Conservation (phyloP, 2,888 invertebrate genomes). For the Scotopteryx bipunctaria region DNA sequence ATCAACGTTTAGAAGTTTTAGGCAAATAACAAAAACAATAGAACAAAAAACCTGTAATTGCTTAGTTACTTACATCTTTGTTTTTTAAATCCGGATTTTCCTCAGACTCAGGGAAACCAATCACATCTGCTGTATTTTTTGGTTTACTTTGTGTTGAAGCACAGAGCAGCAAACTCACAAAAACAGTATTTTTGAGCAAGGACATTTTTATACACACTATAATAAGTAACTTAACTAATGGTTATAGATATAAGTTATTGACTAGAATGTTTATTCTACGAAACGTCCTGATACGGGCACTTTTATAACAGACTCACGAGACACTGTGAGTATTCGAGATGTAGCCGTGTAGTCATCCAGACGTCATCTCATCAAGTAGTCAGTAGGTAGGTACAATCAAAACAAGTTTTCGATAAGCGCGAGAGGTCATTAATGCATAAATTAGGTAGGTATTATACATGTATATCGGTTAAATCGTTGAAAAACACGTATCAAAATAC, state of each 20-base stretch:
- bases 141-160: slow-evolving; percentile 40
- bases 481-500: too few relatives aligned
- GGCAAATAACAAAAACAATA: neutral
- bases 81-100: slow-evolving; percentile 62
- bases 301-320: slow-evolving; percentile 41
- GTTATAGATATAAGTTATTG: slow-evolving; percentile 3
- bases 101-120: slow-evolving; percentile 73
- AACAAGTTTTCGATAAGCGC: slow-evolving; percentile 58
- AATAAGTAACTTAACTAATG: neutral
- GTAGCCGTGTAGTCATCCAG: slow-evolving; percentile 46
- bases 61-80: slow-evolving; percentile 58
- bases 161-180: slow-evolving; percentile 43
- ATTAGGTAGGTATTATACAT: too few relatives aligned
- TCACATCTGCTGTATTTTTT: slow-evolving; percentile 52
- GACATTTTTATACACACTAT: slow-evolving; percentile 39
- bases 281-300: slow-evolving; percentile 29
- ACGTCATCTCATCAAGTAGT: slow-evolving; percentile 42
- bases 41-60: neutral
- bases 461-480: too few relatives aligned
- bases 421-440: slow-evolving; percentile 30
- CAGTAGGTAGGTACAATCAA: slow-evolving; percentile 42
- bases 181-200: slow-evolving; percentile 37
- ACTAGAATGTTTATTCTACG: slow-evolving; percentile 21
- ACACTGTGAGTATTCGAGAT: slow-evolving; percentile 46
- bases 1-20: neutral